Evolutionary conservation across 2,797 vertebrate species (phyloP), one percentile per base, ranked within the genome.

Genomic region (Melanotaenia maccullochi): DNA sequence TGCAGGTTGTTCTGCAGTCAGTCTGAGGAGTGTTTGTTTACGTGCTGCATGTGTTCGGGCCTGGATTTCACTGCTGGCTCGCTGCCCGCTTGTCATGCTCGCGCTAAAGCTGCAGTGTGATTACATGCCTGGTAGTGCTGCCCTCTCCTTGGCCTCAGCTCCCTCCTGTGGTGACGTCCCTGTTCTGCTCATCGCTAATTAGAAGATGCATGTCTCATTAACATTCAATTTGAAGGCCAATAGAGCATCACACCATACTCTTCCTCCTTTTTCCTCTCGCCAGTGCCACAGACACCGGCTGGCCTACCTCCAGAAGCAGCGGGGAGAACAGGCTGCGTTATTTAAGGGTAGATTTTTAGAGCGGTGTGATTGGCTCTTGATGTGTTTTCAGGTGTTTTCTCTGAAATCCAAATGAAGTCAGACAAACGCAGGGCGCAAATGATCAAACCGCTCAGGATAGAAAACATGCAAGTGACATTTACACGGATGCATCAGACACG

Each of bases 191-290:
- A 59, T 73, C 80, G 78, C 92, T 95, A 94, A 94, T 95, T 94
- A 94, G 91, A 85, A 93, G 92, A 87, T 87, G 82, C 88, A 68
- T 89, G 92, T 94, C 94, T 94, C 89, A 85, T 94, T 95, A 94
- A 92, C 92, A 93, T 94, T 94, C 91, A 95, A 93, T 95, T 93
- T 94, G 83, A 92, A 89, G 92, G 88, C 89, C 93, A 92, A 69
- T 84, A 85, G 89, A 94, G 91, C 92, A 76, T 82, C 57, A 5
- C 76, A 6, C 71, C 75, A n/a, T 72, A 74, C 75, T 83, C 80
- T 77, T 51, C 68, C 81, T 71, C 52, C 57, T 71, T 68, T 47
- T 67, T 58, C 38, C 56, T 54, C 69, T 71, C 78, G 65, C 28
- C 67, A 13, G 65, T 57, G 64, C 60, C 65, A 52, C 71, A 25